Conservation (phyloP, 1,140 invertebrate species). For the Calephelis nemesis region DNA sequence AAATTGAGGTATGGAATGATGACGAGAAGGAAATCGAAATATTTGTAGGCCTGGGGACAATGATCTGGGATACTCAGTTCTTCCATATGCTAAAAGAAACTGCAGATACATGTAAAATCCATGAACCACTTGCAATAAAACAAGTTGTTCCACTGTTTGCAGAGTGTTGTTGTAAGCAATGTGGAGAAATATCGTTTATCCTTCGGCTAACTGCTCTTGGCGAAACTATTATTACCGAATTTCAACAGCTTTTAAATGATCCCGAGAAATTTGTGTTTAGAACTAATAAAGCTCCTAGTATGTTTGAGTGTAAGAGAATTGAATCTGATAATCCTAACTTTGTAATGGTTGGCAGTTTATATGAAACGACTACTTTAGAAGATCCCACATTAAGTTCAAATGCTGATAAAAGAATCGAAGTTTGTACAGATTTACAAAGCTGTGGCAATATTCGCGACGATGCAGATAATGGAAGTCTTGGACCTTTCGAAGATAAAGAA, state of each 20-base stretch:
- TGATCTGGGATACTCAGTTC: conserved; percentile 66
- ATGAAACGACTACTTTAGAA: conserved; percentile 67
- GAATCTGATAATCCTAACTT: conserved; percentile 69
- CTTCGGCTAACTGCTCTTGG: conserved; percentile 62
- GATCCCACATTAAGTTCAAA: conserved; percentile 52
- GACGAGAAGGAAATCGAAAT: conserved; percentile 61
- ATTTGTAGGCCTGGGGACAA: conserved; percentile 65
- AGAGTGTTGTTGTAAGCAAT: conserved; percentile 61
- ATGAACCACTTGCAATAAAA: conserved; percentile 61
- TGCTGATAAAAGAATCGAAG: conserved; percentile 55
- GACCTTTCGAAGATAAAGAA: conserved; percentile 23
- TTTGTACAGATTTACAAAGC: conserved; percentile 64
- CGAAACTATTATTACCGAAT: conserved; percentile 67
- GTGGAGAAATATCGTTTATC: conserved; percentile 62
- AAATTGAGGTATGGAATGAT: conserved; percentile 70
- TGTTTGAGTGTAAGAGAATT: conserved; percentile 64
- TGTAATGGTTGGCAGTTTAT: conserved; percentile 66
- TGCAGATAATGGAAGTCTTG: conserved; percentile 40
- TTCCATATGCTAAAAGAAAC: conserved; percentile 65
- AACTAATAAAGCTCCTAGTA: conserved; percentile 68
- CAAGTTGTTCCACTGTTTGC: conserved; percentile 46
- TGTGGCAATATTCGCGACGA: conserved; percentile 45
- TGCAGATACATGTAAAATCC: conserved; percentile 46
- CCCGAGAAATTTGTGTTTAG: conserved; percentile 68
- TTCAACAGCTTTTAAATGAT: conserved; percentile 64